Evolutionary conservation across 2,113 vertebrate genomes (phyloP), one percentile per base, ranked within the genome.

Genomic region (Symphodus melops): DNA sequence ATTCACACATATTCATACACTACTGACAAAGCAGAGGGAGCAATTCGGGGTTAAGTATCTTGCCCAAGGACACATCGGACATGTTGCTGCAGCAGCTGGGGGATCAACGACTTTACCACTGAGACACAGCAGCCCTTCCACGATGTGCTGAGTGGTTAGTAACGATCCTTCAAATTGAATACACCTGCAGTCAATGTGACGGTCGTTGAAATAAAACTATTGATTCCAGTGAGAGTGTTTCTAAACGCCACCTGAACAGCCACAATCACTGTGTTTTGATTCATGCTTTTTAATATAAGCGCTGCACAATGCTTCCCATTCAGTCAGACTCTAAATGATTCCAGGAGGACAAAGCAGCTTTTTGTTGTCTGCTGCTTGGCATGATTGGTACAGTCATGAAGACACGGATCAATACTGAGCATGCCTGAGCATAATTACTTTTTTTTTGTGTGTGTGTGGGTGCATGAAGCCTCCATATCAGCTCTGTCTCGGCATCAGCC

Each of bases 391-490:
- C n/a, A 20, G 20, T 54, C 60, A 72, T 20, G 9, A 59, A 66
- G 53, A n/a, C 5, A 13, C 51, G 28, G 66, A 88, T 88, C 82
- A 82, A 85, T 82, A 81, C 55, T 6, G 52, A 79, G 74, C 81
- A 63, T 54, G 65, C 51, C 65, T 42, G 72, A 76, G 72, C n/a
- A 58, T 69, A 68, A 78, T 76, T 52, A 54, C 11, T 13, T 41
- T 68, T 39, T 46, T 66, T 57, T 17, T 21, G 51, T 44, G 48
- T 56, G 46, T 19, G 53, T 33, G 28, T 17, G 33, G 52, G 79
- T 1, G 66, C 62, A 51, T 62, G 72, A 48, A 65, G 69, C 51
- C 36, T 66, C 49, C 17, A 49, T 49, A 41, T 68, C 63, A 51
- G 46, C 59, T 41, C 59, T 1, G 55, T 65, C 49, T 81, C 25